phyloP scores from a whole-genome alignment of 1,140 invertebrate genomes.

The Danaus plexippus region DNA sequence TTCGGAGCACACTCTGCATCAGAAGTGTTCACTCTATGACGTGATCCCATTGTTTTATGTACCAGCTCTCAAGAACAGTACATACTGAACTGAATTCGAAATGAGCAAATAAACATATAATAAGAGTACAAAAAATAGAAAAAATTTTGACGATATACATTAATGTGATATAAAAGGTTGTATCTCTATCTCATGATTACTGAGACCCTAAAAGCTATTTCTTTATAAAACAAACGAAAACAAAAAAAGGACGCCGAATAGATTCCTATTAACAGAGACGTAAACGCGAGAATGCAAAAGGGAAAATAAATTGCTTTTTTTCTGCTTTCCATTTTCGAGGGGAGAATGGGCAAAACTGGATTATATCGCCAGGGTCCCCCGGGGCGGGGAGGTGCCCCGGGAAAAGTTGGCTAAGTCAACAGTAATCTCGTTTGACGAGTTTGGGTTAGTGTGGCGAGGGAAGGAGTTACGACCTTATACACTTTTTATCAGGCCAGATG shows the following conservation, averaged over 20 bases:
- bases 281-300: conserved; percentile 17
- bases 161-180: too few species aligned
- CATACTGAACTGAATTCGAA: too few species aligned
- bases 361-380: conserved; percentile 42
- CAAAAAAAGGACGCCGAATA: conserved; percentile 1
- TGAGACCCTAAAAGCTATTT: too few species aligned
- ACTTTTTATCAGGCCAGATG: background rate
- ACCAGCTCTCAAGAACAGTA: too few species aligned
- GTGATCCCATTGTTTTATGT: too few species aligned
- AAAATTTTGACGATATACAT: too few species aligned
- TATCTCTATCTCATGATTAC: too few species aligned
- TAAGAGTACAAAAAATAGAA: too few species aligned
- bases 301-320: conserved; percentile 43
- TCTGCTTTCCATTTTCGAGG: conserved; percentile 30
- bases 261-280: conserved; percentile 9
- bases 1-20: background rate
- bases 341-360: conserved; percentile 52
- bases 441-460: conserved; percentile 22
- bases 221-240: conserved; percentile 3
- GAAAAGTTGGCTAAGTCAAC: conserved; percentile 38
- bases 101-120: too few species aligned
- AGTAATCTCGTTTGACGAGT: conserved; percentile 42
- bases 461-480: conserved; percentile 13
- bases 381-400: conserved; percentile 21
- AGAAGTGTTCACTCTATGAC: background rate